Base-by-base conservation (phyloP, 2,888 invertebrate species). In the Hypena proboscidalis region DNA sequence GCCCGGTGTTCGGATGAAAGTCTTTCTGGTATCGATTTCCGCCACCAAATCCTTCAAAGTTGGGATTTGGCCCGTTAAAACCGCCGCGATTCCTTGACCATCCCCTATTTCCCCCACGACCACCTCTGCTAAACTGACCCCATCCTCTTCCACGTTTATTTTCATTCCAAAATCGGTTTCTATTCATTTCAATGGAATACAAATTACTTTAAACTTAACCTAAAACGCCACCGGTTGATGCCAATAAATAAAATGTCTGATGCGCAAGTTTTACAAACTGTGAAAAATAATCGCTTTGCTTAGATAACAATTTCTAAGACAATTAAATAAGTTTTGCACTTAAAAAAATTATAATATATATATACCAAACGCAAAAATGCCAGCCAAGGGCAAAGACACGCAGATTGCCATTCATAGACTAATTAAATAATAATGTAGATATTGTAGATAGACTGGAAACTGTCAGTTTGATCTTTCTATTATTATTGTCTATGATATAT, bases 101-200 rank as follows among this genome's bases (percentile, higher is more conserved):
- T 4, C 74, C 65, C 9, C 68, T 46, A 21, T 44, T 49, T 6
- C 60, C 57, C 2, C 66, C 63, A 7, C 69, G 63, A 3, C 67
- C 58, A 37, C 71, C 65, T 44, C 70, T 55, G 10, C 39, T 47
- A 41, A 47, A 58, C n/a, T 58, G 62, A 13, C 73, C 67, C n/a
- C 69, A 57, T 35, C 55, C 56, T 13, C 57, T 52, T 29, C 48
- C 48, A 7, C 58, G 47, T 30, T 47, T 53, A 19, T 61, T 60
- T 19, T 57, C 50, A 33, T 60, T 61, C 52, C 58, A 61, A 10
- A 42, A 47, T 22, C 55, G 53, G 33, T 47, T 63, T 52, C 39
- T 59, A 63, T 67, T 58, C 69, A 68, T 68, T 54, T 58, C n/a
- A n/a, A n/a, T 59, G 11, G 15, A 44, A 52, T 49, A 52, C 15